Evolutionary conservation across 2,113 vertebrate species (phyloP).

Genomic region (Campylorhamphus procurvoides): DNA sequence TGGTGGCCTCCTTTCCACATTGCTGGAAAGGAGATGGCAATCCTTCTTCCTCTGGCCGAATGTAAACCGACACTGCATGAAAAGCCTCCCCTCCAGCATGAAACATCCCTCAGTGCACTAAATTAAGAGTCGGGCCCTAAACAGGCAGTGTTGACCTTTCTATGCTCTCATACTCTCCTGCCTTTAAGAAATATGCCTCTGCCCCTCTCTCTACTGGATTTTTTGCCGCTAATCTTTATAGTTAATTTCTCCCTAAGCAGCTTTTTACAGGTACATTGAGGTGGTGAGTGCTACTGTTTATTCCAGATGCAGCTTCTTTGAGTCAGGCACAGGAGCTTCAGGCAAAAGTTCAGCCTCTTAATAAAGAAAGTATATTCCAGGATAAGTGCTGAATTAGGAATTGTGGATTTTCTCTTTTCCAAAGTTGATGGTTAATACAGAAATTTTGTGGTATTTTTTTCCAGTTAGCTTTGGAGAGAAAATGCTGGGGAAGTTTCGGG

Average conservation of each 20-base stretch:
- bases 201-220: background rate
- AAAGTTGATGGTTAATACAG: background rate
- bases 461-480: background rate
- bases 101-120: background rate
- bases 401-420: background rate
- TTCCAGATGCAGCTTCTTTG: background rate
- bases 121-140: constrained; percentile 8
- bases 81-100: background rate
- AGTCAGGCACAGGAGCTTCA: background rate
- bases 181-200: background rate
- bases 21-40: constrained; percentile 16
- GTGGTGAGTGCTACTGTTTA: background rate
- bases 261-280: background rate
- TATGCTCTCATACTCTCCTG: background rate
- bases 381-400: background rate
- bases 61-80: background rate
- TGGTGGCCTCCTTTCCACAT: constrained; percentile 46
- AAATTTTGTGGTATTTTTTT: background rate
- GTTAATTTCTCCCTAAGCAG: background rate
- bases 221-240: background rate
- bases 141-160: constrained; percentile 10
- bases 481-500: background rate
- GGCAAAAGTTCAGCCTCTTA: background rate
- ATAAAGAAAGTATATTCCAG: background rate
- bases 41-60: constrained; percentile 4